Evolutionary conservation across 2,113 vertebrate genomes (phyloP).

Genomic region (Oreochromis tanganicae): DNA sequence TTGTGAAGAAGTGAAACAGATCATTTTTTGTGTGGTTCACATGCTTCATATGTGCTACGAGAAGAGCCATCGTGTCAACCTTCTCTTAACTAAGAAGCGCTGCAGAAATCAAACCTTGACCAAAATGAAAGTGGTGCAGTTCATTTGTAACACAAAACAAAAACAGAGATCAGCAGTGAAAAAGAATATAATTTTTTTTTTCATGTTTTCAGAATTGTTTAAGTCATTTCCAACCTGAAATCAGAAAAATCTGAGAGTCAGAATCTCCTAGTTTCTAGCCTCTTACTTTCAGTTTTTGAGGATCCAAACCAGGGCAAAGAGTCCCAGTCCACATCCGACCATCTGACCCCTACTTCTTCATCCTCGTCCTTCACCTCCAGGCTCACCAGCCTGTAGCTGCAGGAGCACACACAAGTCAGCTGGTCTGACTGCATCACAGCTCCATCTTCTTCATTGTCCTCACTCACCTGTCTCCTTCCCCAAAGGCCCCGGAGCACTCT

Average conservation of each 20-base stretch:
- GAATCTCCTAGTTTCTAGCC: fast-evolving
- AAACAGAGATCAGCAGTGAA: fast-evolving
- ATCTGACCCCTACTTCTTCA: fast-evolving
- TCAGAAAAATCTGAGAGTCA: not conserved
- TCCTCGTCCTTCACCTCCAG: not conserved
- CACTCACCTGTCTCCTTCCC: slow-evolving; percentile 10
- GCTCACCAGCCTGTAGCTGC: slow-evolving; percentile 33
- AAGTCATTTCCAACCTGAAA: not conserved
- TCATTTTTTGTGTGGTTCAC: not conserved
- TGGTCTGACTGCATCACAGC: not conserved
- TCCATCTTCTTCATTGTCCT: fast-evolving
- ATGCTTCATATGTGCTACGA: not conserved
- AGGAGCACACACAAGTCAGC: not conserved
- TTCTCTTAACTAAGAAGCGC: not conserved
- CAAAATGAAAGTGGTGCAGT: not conserved
- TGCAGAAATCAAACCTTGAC: not conserved
- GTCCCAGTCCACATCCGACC: not conserved
- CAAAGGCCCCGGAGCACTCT: not conserved
- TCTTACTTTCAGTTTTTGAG: slow-evolving; percentile 9
- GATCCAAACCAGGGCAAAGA: slow-evolving; percentile 50
- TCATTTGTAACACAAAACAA: not conserved
- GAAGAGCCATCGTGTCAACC: not conserved
- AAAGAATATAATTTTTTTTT: fast-evolving
- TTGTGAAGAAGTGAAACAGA: not conserved
- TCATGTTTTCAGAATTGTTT: not conserved